Conservation (phyloP, 2,797 vertebrate genomes). For the Sciurus vulgaris region DNA sequence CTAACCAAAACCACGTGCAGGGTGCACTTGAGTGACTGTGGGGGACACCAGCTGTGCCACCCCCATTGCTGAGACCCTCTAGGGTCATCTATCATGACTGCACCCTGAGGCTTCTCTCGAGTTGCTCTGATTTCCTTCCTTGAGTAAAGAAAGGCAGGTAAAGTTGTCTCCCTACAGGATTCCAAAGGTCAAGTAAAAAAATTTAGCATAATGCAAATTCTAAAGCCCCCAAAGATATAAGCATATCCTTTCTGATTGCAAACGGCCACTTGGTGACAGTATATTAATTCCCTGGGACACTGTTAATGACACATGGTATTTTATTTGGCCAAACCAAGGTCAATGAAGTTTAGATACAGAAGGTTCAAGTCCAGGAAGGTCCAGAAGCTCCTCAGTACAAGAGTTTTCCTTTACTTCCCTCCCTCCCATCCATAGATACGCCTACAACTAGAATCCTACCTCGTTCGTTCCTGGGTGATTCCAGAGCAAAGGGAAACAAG, state of each 20-base stretch:
- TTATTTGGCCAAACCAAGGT: background rate
- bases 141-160: background rate
- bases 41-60: background rate
- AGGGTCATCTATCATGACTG: background rate
- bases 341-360: background rate
- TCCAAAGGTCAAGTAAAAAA: constrained; percentile 44
- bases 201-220: constrained; percentile 12
- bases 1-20: background rate
- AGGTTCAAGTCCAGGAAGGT: background rate
- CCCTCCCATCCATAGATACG: background rate
- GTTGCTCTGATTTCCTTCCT: background rate
- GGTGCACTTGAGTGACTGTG: background rate
- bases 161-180: background rate
- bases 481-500: background rate
- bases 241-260: background rate
- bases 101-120: background rate
- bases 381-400: background rate
- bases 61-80: background rate
- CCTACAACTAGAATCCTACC: background rate
- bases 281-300: background rate
- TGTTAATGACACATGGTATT: background rate
- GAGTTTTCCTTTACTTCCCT: background rate
- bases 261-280: background rate
- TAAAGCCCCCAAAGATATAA: background rate
- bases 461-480: background rate